A percentile compares a stretch with the other conserved stretches of the same genome.
phyloP scores from a whole-genome alignment of 1,140 invertebrate species.

The Cryptotermes secundus region DNA sequence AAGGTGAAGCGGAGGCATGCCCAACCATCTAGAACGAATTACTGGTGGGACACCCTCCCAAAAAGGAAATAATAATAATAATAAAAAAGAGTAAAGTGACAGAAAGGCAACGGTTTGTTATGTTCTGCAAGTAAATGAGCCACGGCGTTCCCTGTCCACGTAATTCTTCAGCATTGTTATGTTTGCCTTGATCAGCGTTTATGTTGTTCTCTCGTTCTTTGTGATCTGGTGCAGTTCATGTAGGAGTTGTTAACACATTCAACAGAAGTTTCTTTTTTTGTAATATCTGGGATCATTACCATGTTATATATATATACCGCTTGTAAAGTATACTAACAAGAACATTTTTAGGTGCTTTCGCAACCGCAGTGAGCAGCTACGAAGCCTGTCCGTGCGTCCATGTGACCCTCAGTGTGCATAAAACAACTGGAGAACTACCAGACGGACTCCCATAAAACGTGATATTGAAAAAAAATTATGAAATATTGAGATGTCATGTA shows the following conservation, averaged over 20 bases:
- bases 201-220: neutral
- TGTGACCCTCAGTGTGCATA: too few species aligned
- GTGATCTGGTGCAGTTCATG: neutral
- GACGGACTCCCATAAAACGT: too few species aligned
- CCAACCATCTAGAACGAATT: constrained; percentile 15
- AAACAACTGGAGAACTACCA: too few species aligned
- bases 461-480: too few species aligned
- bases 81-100: neutral
- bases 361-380: too few species aligned
- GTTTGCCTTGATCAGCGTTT: neutral
- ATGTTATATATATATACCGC: neutral
- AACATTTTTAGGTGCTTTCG: too few species aligned
- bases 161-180: neutral
- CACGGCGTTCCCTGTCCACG: neutral
- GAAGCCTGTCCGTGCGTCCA: too few species aligned
- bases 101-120: neutral
- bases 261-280: neutral
- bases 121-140: neutral
- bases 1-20: neutral
- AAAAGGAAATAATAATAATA: constrained; percentile 1
- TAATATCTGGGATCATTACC: neutral
- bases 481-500: too few species aligned
- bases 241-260: neutral
- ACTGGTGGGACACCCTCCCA: neutral
- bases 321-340: neutral